Conservation (phyloP, 92 coral and sea anemone species). For the Epizoanthus stellaris region DNA sequence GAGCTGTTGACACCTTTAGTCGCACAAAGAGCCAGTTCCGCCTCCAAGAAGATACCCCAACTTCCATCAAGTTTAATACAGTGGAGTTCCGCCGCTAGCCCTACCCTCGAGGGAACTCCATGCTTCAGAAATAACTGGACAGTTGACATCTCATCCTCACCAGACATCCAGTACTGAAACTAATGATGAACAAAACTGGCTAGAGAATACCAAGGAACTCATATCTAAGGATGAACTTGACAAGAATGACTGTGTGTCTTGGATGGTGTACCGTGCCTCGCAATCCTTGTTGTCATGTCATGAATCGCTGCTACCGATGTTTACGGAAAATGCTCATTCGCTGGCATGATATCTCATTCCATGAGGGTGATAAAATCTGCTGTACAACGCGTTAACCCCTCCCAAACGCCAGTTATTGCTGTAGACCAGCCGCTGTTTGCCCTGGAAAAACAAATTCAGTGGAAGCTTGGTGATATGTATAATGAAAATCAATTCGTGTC, state of each 20-base stretch:
- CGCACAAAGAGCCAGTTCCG: neutral
- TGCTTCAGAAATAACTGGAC: constrained; percentile 7
- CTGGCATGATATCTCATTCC: neutral
- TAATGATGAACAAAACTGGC: neutral
- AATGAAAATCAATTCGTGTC: constrained; percentile 30
- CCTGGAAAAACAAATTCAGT: too few relatives aligned
- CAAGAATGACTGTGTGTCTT: neutral
- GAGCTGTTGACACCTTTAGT: constrained; percentile 24
- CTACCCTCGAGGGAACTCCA: neutral
- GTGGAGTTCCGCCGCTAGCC: constrained; percentile 34
- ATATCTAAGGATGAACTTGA: neutral
- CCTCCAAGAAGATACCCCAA: constrained; percentile 36
- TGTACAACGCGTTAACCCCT: too few relatives aligned
- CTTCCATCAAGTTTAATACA: constrained; percentile 31
- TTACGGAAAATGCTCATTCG: constrained; percentile 49
- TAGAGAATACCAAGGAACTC: neutral
- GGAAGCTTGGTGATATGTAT: too few relatives aligned
- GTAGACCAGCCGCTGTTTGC: too few relatives aligned
- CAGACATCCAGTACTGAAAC: neutral
- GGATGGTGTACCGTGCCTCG: constrained; percentile 28
- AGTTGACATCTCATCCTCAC: neutral
- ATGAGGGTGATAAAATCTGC: too few relatives aligned
- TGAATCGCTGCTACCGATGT: constrained; percentile 44
- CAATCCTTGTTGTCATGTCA: constrained; percentile 13
- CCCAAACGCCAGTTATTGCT: too few relatives aligned